phyloP scores from a whole-genome alignment of 1,140 invertebrate species.

The Macrobrachium nipponense region DNA sequence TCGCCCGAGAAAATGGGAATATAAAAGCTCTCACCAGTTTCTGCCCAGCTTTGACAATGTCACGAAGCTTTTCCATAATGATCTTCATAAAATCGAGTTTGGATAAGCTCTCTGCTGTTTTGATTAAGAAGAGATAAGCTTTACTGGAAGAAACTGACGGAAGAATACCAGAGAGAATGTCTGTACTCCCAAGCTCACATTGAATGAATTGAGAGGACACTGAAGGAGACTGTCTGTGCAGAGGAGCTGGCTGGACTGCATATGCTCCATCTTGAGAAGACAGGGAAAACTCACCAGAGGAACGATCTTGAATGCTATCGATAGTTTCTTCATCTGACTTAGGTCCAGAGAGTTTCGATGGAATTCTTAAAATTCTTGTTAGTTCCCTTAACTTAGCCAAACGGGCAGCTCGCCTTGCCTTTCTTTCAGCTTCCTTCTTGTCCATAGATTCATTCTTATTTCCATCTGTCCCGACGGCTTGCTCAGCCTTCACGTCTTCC shows the following conservation, averaged over 20 bases:
- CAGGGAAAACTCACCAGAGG: too few species aligned
- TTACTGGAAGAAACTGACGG: constrained; percentile 9
- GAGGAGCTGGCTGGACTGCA: too few species aligned
- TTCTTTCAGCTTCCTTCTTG: constrained; percentile 38
- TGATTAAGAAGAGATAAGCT: constrained; percentile 44
- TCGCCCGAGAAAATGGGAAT: constrained; percentile 44
- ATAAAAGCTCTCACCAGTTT: constrained; percentile 35
- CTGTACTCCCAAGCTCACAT: background rate
- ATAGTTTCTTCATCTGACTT: too few species aligned
- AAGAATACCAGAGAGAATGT: background rate
- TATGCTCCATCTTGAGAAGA: too few species aligned
- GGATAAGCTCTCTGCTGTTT: constrained; percentile 35
- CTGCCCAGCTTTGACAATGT: constrained; percentile 30
- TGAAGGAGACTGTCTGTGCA: too few species aligned
- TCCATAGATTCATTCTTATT: constrained; percentile 3
- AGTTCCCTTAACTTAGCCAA: constrained; percentile 42
- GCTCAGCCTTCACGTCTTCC: background rate
- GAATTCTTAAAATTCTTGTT: constrained; percentile 32
- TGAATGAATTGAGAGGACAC: too few species aligned
- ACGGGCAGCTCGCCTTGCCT: constrained; percentile 48
- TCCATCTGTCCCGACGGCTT: background rate
- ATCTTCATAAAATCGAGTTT: constrained; percentile 37
- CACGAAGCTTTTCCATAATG: constrained; percentile 28
- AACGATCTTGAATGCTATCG: too few species aligned
- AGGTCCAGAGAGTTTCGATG: constrained; percentile 37